These are phyloP conservation scores for Smutsia temminckii DNA, from an alignment of 2,797 vertebrate genomes.

Conservation along the genomic window DNA sequence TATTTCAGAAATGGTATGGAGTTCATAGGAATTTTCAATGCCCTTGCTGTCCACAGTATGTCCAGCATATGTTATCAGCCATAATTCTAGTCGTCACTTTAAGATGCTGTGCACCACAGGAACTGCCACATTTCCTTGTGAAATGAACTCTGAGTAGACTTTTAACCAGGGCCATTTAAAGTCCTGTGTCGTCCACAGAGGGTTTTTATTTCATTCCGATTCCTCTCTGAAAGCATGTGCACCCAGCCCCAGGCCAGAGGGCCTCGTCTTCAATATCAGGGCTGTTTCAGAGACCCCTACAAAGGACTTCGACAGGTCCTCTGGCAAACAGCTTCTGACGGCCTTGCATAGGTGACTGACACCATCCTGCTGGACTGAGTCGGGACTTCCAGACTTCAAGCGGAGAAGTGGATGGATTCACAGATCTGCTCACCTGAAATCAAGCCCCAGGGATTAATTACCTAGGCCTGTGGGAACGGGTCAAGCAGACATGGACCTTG, in stretches of 20 bases:
- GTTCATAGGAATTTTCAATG: neutral
- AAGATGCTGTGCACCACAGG: neutral
- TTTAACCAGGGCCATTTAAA: too few relatives aligned
- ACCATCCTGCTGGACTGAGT: neutral
- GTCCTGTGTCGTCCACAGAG: neutral
- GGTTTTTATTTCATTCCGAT: neutral
- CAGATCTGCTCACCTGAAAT: neutral
- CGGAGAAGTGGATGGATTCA: neutral
- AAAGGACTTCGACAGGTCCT: neutral
- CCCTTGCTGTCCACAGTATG: neutral
- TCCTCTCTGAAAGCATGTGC: too few relatives aligned
- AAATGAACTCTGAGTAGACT: neutral
- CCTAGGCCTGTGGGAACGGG: fast-evolving
- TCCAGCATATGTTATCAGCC: neutral
- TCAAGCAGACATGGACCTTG: too few relatives aligned
- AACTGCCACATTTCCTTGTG: neutral
- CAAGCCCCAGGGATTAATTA: neutral
- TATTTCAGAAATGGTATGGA: neutral
- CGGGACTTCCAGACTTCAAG: neutral
- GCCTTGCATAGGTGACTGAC: neutral
- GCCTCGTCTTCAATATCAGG: too few relatives aligned
- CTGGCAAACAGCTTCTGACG: fast-evolving
- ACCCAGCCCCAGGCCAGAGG: fast-evolving
- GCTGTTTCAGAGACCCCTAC: neutral
- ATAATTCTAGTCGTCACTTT: neutral